Percentiles rank a stretch among this genome's conserved stretches.
phyloP scores from a whole-genome alignment of 2,888 invertebrate genomes.

The Aleiodes alternator region DNA sequence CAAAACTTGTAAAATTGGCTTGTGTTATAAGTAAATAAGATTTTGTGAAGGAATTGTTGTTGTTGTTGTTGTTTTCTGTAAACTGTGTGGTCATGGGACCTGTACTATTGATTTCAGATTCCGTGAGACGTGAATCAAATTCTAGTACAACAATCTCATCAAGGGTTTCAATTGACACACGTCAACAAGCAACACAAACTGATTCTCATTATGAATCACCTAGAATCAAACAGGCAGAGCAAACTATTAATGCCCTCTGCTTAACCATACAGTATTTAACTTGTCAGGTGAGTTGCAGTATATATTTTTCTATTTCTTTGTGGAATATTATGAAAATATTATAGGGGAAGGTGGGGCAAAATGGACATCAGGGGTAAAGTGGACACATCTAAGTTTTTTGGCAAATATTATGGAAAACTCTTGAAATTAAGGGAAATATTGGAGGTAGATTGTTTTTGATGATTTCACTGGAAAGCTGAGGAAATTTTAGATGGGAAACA shows the following conservation, averaged over 20 bases:
- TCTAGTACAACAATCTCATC: conserved; percentile 49
- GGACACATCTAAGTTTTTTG: no score
- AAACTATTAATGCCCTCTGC: conserved; percentile 89
- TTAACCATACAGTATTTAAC: conserved; percentile 91
- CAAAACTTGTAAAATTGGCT: background rate
- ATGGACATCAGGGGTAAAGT: no score
- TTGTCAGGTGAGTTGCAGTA: conserved; percentile 74
- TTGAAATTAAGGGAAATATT: no score
- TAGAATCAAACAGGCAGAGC: conserved; percentile 76
- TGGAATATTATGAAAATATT: conserved; percentile 41
- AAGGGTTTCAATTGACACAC: conserved; percentile 66
- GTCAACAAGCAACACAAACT: conserved; percentile 76
- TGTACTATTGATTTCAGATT: conserved; percentile 68
- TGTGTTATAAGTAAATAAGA: background rate
- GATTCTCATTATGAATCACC: conserved; percentile 60
- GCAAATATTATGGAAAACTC: no score
- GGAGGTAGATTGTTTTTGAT: no score
- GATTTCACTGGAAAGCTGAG: no score
- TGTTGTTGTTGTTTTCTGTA: background rate
- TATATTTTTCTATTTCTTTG: conserved; percentile 48
- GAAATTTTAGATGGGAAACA: no score
- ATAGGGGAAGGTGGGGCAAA: no score
- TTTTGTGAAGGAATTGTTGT: background rate
- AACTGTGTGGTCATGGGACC: conserved; percentile 59
- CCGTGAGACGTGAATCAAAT: conserved; percentile 63